phyloP scores from a whole-genome alignment of 2,113 vertebrate genomes.

The Microcebus griseorufus region DNA sequence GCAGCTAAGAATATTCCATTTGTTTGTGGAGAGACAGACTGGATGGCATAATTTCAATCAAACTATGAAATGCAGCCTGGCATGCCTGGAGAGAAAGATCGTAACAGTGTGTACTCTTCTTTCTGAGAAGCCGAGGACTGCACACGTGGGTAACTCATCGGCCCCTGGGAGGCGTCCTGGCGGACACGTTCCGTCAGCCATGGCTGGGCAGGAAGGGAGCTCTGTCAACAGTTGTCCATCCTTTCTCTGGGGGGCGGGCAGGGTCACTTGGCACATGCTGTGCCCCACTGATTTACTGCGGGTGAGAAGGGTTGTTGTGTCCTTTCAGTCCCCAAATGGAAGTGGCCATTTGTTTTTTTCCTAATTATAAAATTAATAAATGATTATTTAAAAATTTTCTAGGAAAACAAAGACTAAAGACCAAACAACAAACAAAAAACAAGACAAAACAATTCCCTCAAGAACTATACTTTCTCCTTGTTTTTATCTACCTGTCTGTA shows the following conservation, averaged over 20 bases:
- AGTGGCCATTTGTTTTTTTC: neutral
- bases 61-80: constrained; percentile 52
- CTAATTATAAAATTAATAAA: neutral
- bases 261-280: neutral
- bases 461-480: neutral
- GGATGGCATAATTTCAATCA: constrained; percentile 69
- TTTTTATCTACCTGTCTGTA: neutral
- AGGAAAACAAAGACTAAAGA: neutral
- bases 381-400: neutral
- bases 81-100: neutral
- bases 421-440: neutral
- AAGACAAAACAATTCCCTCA: neutral
- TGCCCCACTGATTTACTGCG: neutral
- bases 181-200: accelerated
- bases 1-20: constrained; percentile 55
- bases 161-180: neutral
- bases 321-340: neutral
- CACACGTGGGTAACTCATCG: neutral
- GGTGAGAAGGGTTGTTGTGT: neutral
- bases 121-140: neutral
- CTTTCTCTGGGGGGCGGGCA: neutral
- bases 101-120: neutral
- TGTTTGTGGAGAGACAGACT: constrained; percentile 71
- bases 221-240: neutral
- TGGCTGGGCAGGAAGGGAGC: neutral